Conservation (phyloP, 2,797 vertebrate species). For the Neosilurus mollespiculum region DNA sequence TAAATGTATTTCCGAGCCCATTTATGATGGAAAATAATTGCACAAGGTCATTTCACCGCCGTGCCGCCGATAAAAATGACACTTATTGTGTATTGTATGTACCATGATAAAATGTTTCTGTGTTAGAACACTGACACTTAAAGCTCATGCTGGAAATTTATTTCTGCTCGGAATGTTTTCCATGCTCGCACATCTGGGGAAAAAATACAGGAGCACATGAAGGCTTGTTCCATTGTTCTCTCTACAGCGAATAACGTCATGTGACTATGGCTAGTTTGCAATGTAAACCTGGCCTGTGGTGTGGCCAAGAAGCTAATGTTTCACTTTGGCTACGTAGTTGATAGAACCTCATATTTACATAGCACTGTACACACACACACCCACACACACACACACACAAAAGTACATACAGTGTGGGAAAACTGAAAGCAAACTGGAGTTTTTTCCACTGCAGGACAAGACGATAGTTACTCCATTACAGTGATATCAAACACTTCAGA, state of each 20-base stretch:
- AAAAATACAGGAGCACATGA: not conserved
- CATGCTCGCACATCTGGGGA: not conserved
- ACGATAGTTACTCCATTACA: slow-evolving; percentile 10
- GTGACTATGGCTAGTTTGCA: slow-evolving; percentile 14
- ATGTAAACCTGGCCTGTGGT: slow-evolving; percentile 35
- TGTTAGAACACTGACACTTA: not conserved
- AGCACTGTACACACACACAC: slow-evolving; percentile 1
- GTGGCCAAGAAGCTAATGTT: not conserved
- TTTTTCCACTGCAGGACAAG: not conserved
- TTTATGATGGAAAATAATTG: not conserved
- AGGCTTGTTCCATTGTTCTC: not conserved
- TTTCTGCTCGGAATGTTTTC: not conserved
- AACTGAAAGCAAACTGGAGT: not conserved
- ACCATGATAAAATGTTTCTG: not conserved
- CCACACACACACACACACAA: slow-evolving; percentile 29
- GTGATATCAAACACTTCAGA: not conserved
- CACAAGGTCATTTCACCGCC: not conserved
- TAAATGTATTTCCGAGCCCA: not conserved
- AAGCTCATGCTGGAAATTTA: not conserved
- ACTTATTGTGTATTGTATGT: not conserved
- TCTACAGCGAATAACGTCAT: not conserved
- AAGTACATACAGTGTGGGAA: slow-evolving; percentile 2
- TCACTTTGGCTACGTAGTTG: slow-evolving; percentile 14
- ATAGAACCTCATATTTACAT: slow-evolving; percentile 27
- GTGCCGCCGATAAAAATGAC: not conserved